These are phyloP conservation scores for Dolichotis patagonum DNA, from an alignment of 2,113 vertebrate species.

Conservation along the genomic window DNA sequence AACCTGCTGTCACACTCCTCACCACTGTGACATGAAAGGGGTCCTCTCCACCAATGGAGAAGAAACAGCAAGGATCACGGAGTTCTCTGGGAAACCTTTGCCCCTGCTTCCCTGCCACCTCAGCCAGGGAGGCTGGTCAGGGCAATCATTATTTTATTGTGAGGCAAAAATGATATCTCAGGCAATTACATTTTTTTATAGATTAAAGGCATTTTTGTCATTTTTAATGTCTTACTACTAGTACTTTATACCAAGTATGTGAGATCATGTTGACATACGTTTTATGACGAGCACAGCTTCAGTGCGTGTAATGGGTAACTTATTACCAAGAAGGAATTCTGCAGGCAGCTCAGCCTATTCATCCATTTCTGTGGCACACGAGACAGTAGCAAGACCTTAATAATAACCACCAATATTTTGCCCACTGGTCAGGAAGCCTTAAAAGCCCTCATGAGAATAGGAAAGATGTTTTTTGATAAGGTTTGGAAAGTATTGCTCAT, in stretches of 20 bases:
- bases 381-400: not conserved
- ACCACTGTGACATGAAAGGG: not conserved
- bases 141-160: constrained; percentile 77
- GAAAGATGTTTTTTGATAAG: not conserved
- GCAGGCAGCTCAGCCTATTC: constrained; percentile 62
- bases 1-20: not conserved
- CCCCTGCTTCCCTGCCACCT: not conserved
- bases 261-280: constrained; percentile 84
- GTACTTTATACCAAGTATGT: constrained; percentile 87
- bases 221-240: constrained; percentile 90
- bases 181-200: constrained; percentile 85
- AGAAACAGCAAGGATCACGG: not conserved
- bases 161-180: constrained; percentile 80
- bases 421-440: not conserved
- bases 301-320: constrained; percentile 86
- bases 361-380: constrained; percentile 65
- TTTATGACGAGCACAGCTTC: constrained; percentile 82
- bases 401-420: not conserved
- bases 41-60: not conserved
- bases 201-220: constrained; percentile 91
- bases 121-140: constrained; percentile 77
- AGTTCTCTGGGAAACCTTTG: constrained; percentile 52
- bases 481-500: not conserved
- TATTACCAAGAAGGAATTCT: constrained; percentile 85
- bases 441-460: not conserved